Base-by-base conservation (phyloP, 2,888 invertebrate genomes). In the Eutolmus rufibarbis region DNA sequence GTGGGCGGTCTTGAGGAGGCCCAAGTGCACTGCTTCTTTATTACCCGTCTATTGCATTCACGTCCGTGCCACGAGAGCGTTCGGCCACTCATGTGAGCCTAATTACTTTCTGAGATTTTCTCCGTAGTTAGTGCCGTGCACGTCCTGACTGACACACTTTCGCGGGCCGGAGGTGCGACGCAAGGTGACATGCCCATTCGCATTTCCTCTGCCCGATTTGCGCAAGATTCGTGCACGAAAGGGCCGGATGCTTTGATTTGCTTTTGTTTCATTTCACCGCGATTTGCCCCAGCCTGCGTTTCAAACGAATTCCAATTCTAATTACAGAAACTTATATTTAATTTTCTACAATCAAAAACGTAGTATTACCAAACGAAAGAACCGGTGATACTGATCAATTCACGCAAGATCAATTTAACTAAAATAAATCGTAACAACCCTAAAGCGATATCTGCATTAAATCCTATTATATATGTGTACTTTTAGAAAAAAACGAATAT, bases 81-180 rank as follows among this genome's bases (percentile, higher is more conserved):
- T 77, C 76, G 46, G 51, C 86, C 77, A 76, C 86, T 86, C 51
- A 86, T 86, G 86, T 51, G 51, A 51, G 34, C 86, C 86, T 86
- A 86, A 86, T 86, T 86, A 81, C 51, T 81, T 56, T 12, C 23
- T 28, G 31, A 81, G 81, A 46, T 34, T 81, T 79, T 28, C 76
- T 40, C 40, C 8, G 34, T 76, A 37, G 76, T 76, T 76, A 76
- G 40, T 76, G 37, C 31, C 28, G 8, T 81, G 81, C 81, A 81
- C 51, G 81, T 28, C 76, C 40, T 76, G 37, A 37, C 76, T 76
- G 76, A 76, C 76, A 76, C 34, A 76, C 8, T 76, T 76, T 76
- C 19, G 9, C 34, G n/a, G 34, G 40, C 19, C 40, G 37, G 37
- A 76, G 76, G 76, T 23, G 51, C 51, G 66, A 28, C 66, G 28